phyloP scores from a whole-genome alignment of 2,113 vertebrate species.

The Saccopteryx leptura region DNA sequence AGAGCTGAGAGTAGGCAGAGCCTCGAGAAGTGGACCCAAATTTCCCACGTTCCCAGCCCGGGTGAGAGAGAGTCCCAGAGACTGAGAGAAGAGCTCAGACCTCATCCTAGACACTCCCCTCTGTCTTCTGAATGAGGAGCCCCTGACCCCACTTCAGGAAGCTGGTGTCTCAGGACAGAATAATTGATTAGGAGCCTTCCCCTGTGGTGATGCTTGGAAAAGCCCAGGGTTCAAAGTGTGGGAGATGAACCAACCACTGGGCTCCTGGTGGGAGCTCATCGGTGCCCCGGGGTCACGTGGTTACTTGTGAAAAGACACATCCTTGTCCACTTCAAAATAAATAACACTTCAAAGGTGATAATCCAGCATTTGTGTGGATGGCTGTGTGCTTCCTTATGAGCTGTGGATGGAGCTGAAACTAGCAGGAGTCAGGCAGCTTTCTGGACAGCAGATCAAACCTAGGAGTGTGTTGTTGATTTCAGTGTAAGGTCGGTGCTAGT shows the following conservation, averaged over 20 bases:
- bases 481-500: neutral
- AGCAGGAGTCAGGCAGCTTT: neutral
- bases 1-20: neutral
- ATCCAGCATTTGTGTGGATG: neutral
- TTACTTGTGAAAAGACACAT: neutral
- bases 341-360: neutral
- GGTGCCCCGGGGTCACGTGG: neutral
- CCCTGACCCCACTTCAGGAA: neutral
- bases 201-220: neutral
- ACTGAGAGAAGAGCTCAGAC: neutral
- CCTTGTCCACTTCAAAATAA: slow-evolving; percentile 50
- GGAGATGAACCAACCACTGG: neutral
- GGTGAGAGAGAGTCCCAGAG: neutral
- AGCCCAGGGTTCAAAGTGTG: neutral
- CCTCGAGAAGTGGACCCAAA: neutral
- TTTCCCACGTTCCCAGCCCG: neutral
- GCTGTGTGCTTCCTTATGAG: neutral
- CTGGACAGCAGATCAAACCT: neutral
- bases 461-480: neutral
- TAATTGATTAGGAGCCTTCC: neutral
- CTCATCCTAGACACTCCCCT: neutral
- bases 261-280: neutral
- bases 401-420: neutral
- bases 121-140: neutral
- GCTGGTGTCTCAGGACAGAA: neutral